Percentiles rank a stretch among this genome's conserved stretches.
Evolutionary conservation across 2,888 invertebrate species (phyloP).

Genomic region (Unio pictorum): DNA sequence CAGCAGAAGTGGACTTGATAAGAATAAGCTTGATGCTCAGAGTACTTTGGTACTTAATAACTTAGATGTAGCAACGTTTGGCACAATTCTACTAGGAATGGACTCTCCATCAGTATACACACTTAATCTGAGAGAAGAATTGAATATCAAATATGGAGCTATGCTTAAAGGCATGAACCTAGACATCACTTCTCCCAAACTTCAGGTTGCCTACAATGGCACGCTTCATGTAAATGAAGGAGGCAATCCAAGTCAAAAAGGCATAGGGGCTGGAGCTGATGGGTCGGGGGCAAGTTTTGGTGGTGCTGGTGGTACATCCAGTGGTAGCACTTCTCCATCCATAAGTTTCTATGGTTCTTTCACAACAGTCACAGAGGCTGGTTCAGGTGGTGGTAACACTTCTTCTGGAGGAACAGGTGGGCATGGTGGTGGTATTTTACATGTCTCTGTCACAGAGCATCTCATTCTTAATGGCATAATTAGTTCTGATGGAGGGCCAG

Average conservation of each 20-base stretch:
- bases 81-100: conserved; percentile 35
- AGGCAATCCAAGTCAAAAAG: conserved; percentile 17
- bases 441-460: conserved; percentile 15
- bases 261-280: conserved; percentile 26
- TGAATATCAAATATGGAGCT: conserved; percentile 49
- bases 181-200: conserved; percentile 23
- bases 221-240: conserved; percentile 36
- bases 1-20: conserved; percentile 31
- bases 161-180: conserved; percentile 30
- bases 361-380: conserved; percentile 22
- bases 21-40: conserved; percentile 15
- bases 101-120: conserved; percentile 31
- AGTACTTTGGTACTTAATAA: conserved; percentile 41
- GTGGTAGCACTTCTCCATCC: conserved; percentile 14
- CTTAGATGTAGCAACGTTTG: conserved; percentile 46
- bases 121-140: conserved; percentile 25
- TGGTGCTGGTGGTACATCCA: conserved; percentile 47
- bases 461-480: conserved; percentile 43
- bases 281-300: conserved; percentile 53
- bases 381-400: conserved; percentile 43
- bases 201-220: conserved; percentile 44
- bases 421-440: conserved; percentile 38
- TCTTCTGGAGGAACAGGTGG: conserved; percentile 23
- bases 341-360: conserved; percentile 22
- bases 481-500: conserved; percentile 40